Percentiles rank a stretch among this genome's conserved stretches.
These are phyloP conservation scores for Larimichthys polyactis DNA, from an alignment of 2,113 vertebrate species.

Conservation along the genomic window DNA sequence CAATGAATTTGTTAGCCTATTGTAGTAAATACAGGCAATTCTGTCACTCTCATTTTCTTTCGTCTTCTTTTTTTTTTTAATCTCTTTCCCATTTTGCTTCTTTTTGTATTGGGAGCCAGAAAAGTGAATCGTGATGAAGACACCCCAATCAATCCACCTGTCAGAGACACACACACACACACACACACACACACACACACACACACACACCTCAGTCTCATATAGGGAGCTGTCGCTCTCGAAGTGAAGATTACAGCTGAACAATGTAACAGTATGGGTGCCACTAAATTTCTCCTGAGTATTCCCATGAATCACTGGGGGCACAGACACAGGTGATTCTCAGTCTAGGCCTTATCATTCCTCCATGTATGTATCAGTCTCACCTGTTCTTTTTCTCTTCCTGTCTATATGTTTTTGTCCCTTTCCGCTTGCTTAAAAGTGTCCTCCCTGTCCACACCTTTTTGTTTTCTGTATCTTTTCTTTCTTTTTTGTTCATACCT, in stretches of 20 bases:
- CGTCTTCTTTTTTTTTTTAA: background rate
- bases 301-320: slow-evolving; percentile 13
- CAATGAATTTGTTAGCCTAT: background rate
- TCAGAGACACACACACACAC: background rate
- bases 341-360: slow-evolving; percentile 3
- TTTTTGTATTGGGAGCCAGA: background rate
- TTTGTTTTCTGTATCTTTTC: slow-evolving; percentile 6
- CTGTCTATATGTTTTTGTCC: slow-evolving; percentile 15
- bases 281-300: background rate
- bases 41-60: background rate
- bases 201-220: background rate
- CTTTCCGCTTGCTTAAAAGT: background rate
- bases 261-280: slow-evolving; percentile 16
- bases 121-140: slow-evolving; percentile 6
- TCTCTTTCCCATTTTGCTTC: background rate
- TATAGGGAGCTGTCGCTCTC: slow-evolving; percentile 17
- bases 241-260: background rate
- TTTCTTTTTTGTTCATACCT: slow-evolving; percentile 8
- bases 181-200: background rate
- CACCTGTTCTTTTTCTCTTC: background rate
- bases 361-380: background rate
- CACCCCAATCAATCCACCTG: background rate
- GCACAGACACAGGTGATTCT: background rate
- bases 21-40: slow-evolving; percentile 5
- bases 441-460: background rate